Base-by-base conservation (phyloP, 2,113 vertebrate species). In the Paradoxurus hermaphroditus region DNA sequence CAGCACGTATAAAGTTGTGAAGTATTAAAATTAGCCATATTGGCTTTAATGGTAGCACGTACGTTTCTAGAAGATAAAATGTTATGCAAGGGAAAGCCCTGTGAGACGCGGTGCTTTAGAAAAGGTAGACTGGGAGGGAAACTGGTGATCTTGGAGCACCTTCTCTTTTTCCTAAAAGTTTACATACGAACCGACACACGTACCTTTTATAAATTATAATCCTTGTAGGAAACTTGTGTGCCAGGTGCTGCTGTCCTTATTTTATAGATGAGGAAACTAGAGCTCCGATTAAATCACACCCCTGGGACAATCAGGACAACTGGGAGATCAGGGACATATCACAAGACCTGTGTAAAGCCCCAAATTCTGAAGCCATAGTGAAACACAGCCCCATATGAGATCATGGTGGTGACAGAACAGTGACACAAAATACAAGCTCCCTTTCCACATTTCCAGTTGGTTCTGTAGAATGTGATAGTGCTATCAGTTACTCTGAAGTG, bases 21-120 rank as follows among this genome's bases (percentile, higher is more conserved):
- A 95, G 62, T 56, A 90, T 65, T 84, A 94, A 95, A 87, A 96
- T 83, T 31, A 91, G 84, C 79, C 31, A 88, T 62, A 72, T 29
- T 91, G 63, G 56, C 31, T 93, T 91, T 93, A 93, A 91, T 44
- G 87, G 93, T 73, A 75, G 49, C 65, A 89, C 41, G 63, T 68
- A 90, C 36, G 83, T 72, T 14, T 73, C 75, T 70, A 73, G 31
- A 72, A 86, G 21, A 36, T 79, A 62, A 25, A 56, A 31, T 81
- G 21, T 31, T 83, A 59, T 36, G 3, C 36, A 79, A 25, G 15
- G 23, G 68, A 62, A 90, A 78, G 2, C 46, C 81, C 39, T 62
- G 18, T 23, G n/a, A 93, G 23, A 96, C 91, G 73, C 49, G 53
- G 3, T 77, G 63, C 49, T 96, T 95, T 70, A 70, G 36, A 59